These are phyloP conservation scores for Sebastes aleutianus DNA, from an alignment of 2,797 vertebrate genomes.

Conservation along the genomic window DNA sequence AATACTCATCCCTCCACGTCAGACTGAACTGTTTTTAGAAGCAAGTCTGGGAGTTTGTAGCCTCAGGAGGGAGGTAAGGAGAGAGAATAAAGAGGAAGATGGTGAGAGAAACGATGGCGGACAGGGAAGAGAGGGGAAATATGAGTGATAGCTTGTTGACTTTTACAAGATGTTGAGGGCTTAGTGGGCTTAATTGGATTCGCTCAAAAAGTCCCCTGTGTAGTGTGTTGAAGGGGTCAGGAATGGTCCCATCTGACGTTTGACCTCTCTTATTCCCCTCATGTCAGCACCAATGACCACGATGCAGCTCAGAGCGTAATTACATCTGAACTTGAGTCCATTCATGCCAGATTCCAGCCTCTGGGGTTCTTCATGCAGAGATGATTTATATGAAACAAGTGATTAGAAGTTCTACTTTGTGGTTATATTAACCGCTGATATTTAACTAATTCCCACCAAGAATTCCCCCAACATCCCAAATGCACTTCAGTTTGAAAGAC, in stretches of 20 bases:
- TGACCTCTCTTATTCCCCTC: constrained; percentile 47
- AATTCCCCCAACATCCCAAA: neutral
- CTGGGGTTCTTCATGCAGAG: neutral
- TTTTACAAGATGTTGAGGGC: constrained; percentile 58
- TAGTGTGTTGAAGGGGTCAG: constrained; percentile 51
- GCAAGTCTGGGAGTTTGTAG: neutral
- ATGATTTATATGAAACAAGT: neutral
- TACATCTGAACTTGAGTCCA: constrained; percentile 22
- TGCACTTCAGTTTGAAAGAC: neutral
- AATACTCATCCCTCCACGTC: neutral
- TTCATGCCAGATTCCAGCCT: neutral
- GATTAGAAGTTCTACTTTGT: neutral
- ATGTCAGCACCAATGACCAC: constrained; percentile 44
- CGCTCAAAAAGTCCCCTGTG: constrained; percentile 54
- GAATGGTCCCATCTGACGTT: constrained; percentile 41
- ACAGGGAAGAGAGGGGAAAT: constrained; percentile 13
- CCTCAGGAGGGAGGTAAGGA: neutral
- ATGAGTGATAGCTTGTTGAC: constrained; percentile 68
- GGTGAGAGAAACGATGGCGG: neutral
- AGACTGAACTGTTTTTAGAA: constrained; percentile 2
- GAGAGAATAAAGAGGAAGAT: neutral
- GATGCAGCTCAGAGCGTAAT: constrained; percentile 18
- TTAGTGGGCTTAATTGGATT: constrained; percentile 54
- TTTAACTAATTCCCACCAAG: neutral
- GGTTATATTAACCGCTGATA: neutral